Percentiles rank a stretch among this genome's conserved stretches.
Conservation (phyloP, 2,888 invertebrate genomes). For the Clunio marinus region DNA sequence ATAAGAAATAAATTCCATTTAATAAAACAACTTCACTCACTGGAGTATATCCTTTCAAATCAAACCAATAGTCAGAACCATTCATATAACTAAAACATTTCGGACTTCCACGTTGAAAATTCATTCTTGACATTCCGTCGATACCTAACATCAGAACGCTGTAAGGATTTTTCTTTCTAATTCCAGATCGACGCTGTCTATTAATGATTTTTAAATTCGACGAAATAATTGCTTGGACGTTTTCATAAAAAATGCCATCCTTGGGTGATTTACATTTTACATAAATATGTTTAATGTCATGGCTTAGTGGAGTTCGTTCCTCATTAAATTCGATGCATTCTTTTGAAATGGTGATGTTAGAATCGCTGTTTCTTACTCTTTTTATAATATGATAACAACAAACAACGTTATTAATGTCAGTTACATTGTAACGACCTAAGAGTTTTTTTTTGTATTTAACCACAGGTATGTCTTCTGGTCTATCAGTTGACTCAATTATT, state of each 20-base stretch:
- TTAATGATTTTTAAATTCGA: not conserved
- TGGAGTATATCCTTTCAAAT: constrained; percentile 69
- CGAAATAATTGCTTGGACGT: not conserved
- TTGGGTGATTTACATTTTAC: not conserved
- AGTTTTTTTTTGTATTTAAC: not conserved
- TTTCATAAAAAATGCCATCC: not conserved
- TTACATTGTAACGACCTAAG: not conserved
- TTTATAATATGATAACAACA: not conserved
- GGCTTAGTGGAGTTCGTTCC: not conserved
- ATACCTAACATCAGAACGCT: constrained; percentile 77
- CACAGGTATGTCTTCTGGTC: not conserved
- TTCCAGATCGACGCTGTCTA: constrained; percentile 40
- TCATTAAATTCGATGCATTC: not conserved
- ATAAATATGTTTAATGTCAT: not conserved
- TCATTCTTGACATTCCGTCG: constrained; percentile 77
- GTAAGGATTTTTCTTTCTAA: constrained; percentile 46
- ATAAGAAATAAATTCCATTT: too few species aligned
- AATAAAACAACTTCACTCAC: constrained; percentile 48
- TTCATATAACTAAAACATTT: constrained; percentile 64
- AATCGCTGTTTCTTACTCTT: not conserved
- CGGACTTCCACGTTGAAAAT: constrained; percentile 71
- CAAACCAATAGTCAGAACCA: constrained; percentile 65
- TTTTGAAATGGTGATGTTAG: not conserved
- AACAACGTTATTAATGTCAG: not conserved
- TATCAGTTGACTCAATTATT: not conserved